A percentile compares a stretch with the other conserved stretches of the same genome.
Evolutionary conservation across 2,797 vertebrate species (phyloP).

Genomic region (Microcaecilia unicolor): DNA sequence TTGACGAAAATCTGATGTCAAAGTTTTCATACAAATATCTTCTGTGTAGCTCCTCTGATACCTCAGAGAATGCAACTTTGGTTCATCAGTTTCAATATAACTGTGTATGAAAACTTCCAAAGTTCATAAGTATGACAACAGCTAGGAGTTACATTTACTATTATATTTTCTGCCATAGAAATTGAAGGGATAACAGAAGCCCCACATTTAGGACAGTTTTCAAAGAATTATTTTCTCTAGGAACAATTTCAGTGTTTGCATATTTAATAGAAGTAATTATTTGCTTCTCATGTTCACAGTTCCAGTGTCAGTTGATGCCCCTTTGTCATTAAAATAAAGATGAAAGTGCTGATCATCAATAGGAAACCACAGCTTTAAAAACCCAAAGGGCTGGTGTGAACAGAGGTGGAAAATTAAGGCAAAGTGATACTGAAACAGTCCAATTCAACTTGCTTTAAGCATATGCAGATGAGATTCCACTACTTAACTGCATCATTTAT

Average conservation of each 20-base stretch:
- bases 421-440: constrained; percentile 86
- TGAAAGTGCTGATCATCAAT: constrained; percentile 94
- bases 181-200: constrained; percentile 47
- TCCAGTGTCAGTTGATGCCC: constrained; percentile 70
- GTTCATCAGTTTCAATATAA: constrained; percentile 6
- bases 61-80: constrained; percentile 14
- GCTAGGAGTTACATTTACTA: too few relatives aligned
- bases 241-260: constrained; percentile 48
- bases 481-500: constrained; percentile 99
- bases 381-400: constrained; percentile 92
- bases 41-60: constrained; percentile 5
- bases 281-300: constrained; percentile 76
- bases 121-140: constrained; percentile 19
- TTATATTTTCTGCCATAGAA: constrained; percentile 21
- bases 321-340: constrained; percentile 83
- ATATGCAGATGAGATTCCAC: constrained; percentile 98
- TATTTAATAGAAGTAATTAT: constrained; percentile 70
- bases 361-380: constrained; percentile 81
- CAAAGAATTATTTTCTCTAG: constrained; percentile 36
- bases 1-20: constrained; percentile 22
- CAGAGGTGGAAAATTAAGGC: constrained; percentile 96
- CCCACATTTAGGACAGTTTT: constrained; percentile 47
- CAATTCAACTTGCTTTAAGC: constrained; percentile 93
- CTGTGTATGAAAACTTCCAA: background rate
- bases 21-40: constrained; percentile 44